phyloP scores from a whole-genome alignment of 2,797 vertebrate species.

The Tinamus major region DNA sequence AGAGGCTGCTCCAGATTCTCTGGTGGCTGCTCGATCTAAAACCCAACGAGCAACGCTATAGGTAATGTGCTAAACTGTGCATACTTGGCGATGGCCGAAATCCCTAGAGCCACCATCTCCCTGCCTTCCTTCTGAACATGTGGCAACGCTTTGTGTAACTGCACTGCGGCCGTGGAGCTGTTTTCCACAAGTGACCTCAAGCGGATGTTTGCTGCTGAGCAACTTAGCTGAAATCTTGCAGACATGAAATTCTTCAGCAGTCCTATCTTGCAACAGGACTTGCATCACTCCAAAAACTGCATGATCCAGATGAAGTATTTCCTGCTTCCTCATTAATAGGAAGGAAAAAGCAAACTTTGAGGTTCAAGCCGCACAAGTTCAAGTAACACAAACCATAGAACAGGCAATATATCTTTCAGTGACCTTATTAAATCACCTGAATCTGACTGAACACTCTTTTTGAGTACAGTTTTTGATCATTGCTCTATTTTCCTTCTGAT shows the following conservation, averaged over 20 bases:
- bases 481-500: not conserved
- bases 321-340: not conserved
- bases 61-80: not conserved
- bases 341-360: not conserved
- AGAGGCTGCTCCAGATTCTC: not conserved
- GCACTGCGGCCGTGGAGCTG: not conserved
- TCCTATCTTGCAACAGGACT: not conserved
- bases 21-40: not conserved
- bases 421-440: not conserved
- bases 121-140: not conserved
- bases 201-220: not conserved
- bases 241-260: not conserved
- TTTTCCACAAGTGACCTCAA: not conserved
- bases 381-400: not conserved
- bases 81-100: not conserved
- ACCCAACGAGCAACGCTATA: not conserved
- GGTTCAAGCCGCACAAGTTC: not conserved
- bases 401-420: not conserved
- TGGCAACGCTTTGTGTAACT: not conserved
- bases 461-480: not conserved
- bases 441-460: not conserved
- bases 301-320: not conserved
- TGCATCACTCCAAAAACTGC: not conserved
- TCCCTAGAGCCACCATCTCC: not conserved
- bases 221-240: accelerated